Conservation (phyloP, 2,888 invertebrate genomes). For the Thymelicus lineola region DNA sequence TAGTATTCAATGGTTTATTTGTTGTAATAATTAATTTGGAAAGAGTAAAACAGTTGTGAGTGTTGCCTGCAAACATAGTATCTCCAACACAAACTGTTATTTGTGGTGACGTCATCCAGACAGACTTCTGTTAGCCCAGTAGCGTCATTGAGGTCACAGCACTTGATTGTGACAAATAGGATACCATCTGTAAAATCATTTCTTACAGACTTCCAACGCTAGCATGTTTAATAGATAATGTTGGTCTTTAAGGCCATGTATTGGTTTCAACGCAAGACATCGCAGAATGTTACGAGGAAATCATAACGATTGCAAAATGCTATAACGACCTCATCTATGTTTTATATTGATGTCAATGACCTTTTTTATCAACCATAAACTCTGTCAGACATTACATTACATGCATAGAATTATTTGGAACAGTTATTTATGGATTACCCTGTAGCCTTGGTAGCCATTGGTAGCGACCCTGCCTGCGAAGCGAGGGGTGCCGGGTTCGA, state of each 20-base stretch:
- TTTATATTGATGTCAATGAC: neutral
- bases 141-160: constrained; percentile 40
- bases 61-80: neutral
- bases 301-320: neutral
- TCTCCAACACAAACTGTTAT: neutral
- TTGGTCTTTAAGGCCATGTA: constrained; percentile 22
- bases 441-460: too few relatives aligned
- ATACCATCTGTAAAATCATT: constrained; percentile 44
- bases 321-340: neutral
- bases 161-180: constrained; percentile 44
- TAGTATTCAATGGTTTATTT: too few relatives aligned
- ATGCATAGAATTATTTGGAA: too few relatives aligned
- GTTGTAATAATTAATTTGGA: neutral
- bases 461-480: too few relatives aligned
- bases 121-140: constrained; percentile 20
- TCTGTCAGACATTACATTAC: too few relatives aligned
- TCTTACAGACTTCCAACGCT: constrained; percentile 20
- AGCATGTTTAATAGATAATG: constrained; percentile 15
- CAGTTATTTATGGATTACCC: too few relatives aligned
- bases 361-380: too few relatives aligned
- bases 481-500: too few relatives aligned
- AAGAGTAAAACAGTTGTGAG: neutral
- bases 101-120: constrained; percentile 26
- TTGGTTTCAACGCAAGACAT: constrained; percentile 3
- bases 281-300: neutral